phyloP scores from a whole-genome alignment of 2,888 invertebrate genomes.

The Tetropium fuscum region DNA sequence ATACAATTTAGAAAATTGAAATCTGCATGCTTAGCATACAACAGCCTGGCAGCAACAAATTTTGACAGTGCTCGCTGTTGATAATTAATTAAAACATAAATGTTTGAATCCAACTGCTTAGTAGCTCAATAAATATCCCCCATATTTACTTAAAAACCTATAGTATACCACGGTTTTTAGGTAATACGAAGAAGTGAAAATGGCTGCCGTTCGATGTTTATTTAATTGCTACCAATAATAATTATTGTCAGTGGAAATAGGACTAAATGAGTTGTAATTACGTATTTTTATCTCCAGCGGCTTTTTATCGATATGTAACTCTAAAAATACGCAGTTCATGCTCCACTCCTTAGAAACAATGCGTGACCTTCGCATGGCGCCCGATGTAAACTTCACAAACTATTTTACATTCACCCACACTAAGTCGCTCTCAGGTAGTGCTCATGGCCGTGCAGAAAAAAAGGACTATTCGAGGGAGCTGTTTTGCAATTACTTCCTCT shows the following conservation, averaged over 20 bases:
- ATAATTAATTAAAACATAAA: too few relatives aligned
- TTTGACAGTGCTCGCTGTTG: too few relatives aligned
- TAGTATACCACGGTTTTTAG: too few relatives aligned
- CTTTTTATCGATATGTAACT: background rate
- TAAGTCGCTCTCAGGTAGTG: slow-evolving; percentile 8
- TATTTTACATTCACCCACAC: slow-evolving; percentile 45
- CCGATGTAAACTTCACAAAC: slow-evolving; percentile 28
- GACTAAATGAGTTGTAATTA: background rate
- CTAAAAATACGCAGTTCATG: slow-evolving; percentile 13
- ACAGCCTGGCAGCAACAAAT: too few relatives aligned
- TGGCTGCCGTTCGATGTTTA: too few relatives aligned
- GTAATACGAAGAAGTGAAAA: too few relatives aligned
- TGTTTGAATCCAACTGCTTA: too few relatives aligned
- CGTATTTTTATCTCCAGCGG: background rate
- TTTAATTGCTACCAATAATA: too few relatives aligned
- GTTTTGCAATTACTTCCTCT: slow-evolving; percentile 3
- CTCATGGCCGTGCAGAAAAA: slow-evolving; percentile 4
- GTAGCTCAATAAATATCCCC: too few relatives aligned
- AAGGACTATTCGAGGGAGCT: background rate
- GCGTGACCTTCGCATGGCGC: slow-evolving; percentile 30
- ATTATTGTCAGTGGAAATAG: background rate
- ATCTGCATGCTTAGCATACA: too few relatives aligned
- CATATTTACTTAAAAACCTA: too few relatives aligned
- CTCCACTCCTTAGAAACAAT: slow-evolving; percentile 18
- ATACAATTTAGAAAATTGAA: too few relatives aligned